phyloP scores from a whole-genome alignment of 2,113 vertebrate genomes.

The Saccopteryx bilineata region DNA sequence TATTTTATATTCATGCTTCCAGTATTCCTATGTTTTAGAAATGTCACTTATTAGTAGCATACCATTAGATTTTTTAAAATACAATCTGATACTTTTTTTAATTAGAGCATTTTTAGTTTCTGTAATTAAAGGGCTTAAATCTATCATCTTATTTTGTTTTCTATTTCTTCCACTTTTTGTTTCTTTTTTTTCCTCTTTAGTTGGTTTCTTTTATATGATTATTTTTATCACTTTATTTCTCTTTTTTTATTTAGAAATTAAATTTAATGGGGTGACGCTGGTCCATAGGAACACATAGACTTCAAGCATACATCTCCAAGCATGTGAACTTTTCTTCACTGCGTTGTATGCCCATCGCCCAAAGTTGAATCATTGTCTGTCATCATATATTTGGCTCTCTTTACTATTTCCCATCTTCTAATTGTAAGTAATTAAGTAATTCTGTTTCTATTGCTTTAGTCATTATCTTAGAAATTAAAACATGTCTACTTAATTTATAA shows the following conservation, averaged over 20 bases:
- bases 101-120: constrained; percentile 16
- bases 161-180: background rate
- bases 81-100: background rate
- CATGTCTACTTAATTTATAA: constrained; percentile 8
- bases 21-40: background rate
- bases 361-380: too few species aligned
- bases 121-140: background rate
- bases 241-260: too few species aligned
- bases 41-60: background rate
- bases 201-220: background rate
- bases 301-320: too few species aligned
- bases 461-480: constrained; percentile 41
- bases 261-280: too few species aligned
- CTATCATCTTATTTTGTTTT: background rate
- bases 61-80: background rate
- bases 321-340: too few species aligned
- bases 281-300: too few species aligned
- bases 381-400: too few species aligned
- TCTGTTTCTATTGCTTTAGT: background rate
- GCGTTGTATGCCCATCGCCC: too few species aligned
- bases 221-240: constrained; percentile 33
- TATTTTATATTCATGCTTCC: background rate
- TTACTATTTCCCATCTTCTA: background rate
- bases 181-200: background rate
- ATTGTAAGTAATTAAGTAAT: background rate